Evolutionary conservation across 2,888 invertebrate genomes (phyloP), one percentile per base, ranked within the genome.

Genomic region (Anagyrus pseudococci): DNA sequence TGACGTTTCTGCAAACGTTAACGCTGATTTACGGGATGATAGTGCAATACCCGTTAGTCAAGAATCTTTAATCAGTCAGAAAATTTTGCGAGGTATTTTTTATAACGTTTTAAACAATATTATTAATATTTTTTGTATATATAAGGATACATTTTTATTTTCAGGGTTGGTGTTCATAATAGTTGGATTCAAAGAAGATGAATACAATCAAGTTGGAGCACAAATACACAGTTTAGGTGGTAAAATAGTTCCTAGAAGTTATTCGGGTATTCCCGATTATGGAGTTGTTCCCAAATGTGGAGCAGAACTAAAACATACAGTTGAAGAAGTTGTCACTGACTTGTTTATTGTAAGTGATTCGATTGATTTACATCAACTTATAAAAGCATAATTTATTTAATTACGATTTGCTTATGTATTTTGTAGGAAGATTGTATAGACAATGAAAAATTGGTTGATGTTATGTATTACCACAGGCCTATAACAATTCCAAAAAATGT

Each of bases 381-480:
- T 33, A 46, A 43, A 33, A 52, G 41, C 19, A 47, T 17, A 19
- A 56, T 43, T 33, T 13, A 52, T 57, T 59, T 15, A 29, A 40
- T 25, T 26, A 43, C 50, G 8, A 58, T 47, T 57, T 43, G 20
- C 26, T 15, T 17, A 19, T 6, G n/a, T 19, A 15, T 62, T 44
- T 69, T 71, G 48, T 80, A 88, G 88, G 87, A 86, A 76, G 90
- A 90, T 72, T 90, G 90, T 71, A 79, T 86, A 17, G 84, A 85
- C 40, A 83, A 84, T 58, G 83, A 84, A 72, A 83, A 83, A 74
- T 68, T 90, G 2, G 77, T 89, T 0, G 84, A 87, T 0, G 78
- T 89, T 7, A 81, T 86, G 69, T 93, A 93, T 81, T 93, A 88
- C 76, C 92, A 93, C 76, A 83, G 84, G 19, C 90, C 91, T 0